Evolutionary conservation across 2,888 invertebrate genomes (phyloP), one percentile per base, ranked within the genome.

Genomic region (Pammene fasciana): DNA sequence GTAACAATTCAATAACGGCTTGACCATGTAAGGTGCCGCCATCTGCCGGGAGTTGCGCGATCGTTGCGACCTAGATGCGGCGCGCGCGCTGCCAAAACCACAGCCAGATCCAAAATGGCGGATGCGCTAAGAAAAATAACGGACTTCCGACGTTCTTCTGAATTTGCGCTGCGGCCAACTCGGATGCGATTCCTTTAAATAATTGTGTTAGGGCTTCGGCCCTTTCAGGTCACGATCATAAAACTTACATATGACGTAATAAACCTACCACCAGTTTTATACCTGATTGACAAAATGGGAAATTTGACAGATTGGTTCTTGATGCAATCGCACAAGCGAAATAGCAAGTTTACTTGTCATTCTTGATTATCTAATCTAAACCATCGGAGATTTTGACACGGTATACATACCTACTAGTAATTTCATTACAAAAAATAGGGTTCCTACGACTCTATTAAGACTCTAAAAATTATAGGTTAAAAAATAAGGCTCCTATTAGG

Each of bases 1-100:
- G 62, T 62, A 62, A 62, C 62, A 62, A 52, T 62, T 62, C 62
- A 62, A 50, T 62, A 43, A 48, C 56, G 36, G 13, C 46, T 56
- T 65, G 56, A 56, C 45, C 46, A 48, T 65, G 38, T 38, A 46
- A 14, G 50, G 68, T 65, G 64, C 68, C 89, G 90, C 91, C 91
- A 91, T 92, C 92, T 91, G 90, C 86, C 88, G 88, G 79, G 79
- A 79, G 77, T 91, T 91, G 91, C 90, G 91, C 90, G 91, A 90
- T 71, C 75, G 70, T 76, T 77, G 83, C 90, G 91, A 90, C 92
- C 92, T 87, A 91, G 82, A 91, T 91, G 83, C 81, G 80, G 79
- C 81, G 85, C 83, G 85, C 86, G 86, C 89, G 91, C 90, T 91
- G 92, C 92, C 92, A 90, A 91, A 89, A 85, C 85, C 88, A 86